phyloP scores from a whole-genome alignment of 2,113 vertebrate species.

The Mesitornis unicolor region DNA sequence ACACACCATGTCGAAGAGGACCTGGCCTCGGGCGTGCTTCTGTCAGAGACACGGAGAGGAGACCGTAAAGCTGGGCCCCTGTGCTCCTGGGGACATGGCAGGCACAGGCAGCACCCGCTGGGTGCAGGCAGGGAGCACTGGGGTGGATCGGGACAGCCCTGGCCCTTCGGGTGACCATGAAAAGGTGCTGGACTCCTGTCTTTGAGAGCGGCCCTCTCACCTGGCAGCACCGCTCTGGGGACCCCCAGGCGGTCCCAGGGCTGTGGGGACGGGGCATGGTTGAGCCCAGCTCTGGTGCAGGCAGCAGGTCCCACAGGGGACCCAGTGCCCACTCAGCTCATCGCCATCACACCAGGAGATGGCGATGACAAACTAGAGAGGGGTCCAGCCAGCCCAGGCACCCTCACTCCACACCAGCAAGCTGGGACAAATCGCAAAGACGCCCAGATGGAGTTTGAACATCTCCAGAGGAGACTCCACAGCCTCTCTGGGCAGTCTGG shows the following conservation, averaged over 20 bases:
- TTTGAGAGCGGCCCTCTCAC: background rate
- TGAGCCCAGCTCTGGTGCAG: fast-evolving
- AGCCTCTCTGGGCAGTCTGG: too few relatives aligned
- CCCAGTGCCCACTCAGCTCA: background rate
- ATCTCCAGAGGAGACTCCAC: too few relatives aligned
- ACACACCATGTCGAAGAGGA: slow-evolving; percentile 90
- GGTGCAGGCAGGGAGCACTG: background rate
- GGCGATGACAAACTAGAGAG: background rate
- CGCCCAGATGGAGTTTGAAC: too few relatives aligned
- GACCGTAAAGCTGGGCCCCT: too few relatives aligned
- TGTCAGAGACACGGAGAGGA: slow-evolving; percentile 40
- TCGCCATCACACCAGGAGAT: background rate
- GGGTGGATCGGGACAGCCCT: background rate
- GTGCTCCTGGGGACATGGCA: background rate
- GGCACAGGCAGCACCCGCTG: background rate
- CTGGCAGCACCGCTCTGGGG: fast-evolving
- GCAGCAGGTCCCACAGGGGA: background rate
- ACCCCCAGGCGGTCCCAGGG: fast-evolving
- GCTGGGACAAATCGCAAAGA: background rate
- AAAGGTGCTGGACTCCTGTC: background rate
- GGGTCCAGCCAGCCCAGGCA: background rate
- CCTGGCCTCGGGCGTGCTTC: slow-evolving; percentile 93
- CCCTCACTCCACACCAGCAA: background rate
- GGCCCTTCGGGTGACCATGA: background rate
- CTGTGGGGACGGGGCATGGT: fast-evolving